Evolutionary conservation across 2,888 invertebrate species (phyloP), one percentile per base, ranked within the genome.

Genomic region (Aricia artaxerxes): DNA sequence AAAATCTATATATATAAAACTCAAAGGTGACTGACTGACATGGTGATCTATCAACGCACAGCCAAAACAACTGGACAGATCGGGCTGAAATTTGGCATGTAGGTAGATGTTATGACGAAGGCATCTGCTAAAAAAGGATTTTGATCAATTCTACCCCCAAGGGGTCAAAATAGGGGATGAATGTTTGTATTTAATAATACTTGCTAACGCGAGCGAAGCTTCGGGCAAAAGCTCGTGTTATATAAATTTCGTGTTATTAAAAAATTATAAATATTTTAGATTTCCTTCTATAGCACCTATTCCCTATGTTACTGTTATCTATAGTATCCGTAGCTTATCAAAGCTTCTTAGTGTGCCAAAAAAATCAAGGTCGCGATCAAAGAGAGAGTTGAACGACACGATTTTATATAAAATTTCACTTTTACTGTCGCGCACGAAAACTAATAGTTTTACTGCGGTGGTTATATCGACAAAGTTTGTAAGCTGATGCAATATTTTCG

Each of bases 321-420:
- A 31, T 35, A 35, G 4, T 35, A 76, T 31, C 49, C 1, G 6
- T 38, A 44, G 35, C 44, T 35, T 76, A 76, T 44, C 5, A 49
- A 76, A 53, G 76, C 49, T 76, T 79, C 73, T 38, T 79, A 79
- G 81, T 83, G 81, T 83, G 81, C 82, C 84, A 84, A 83, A 84
- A 79, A 83, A 80, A 85, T 85, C 83, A 85, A 85, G 85, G 85
- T 83, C 76, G 57, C 49, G 24, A 57, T 76, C 84, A 82, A 81
- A 81, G 84, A 84, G 85, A 84, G 83, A 84, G 85, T 83, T 77
- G 81, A 80, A 79, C 77, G 79, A 80, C 77, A 79, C 79, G 64
- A 81, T 77, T 82, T 80, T 76, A 78, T 57, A 40, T 80, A 78
- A 78, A 84, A 82, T 83, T 85, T 84, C 82, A 83, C 83, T 84